Conservation (phyloP, 2,888 invertebrate species). For the Stratiomys singularior region DNA sequence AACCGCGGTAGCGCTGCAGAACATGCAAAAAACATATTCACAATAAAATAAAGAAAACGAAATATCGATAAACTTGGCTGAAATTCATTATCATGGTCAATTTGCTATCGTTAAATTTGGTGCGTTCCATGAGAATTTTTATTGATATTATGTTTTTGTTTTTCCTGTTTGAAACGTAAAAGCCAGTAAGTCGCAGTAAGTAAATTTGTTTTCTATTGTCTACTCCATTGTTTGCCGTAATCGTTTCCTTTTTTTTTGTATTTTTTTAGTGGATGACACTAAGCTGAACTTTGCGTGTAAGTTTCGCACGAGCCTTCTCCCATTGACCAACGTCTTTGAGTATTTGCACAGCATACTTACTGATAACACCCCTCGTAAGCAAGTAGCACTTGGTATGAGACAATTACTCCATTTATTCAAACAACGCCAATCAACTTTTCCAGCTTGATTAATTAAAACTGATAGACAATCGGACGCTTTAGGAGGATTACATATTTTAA, state of each 20-base stretch:
- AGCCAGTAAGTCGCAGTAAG: no score
- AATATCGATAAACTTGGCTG: not conserved
- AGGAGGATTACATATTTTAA: not conserved
- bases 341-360: no score
- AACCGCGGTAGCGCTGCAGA: not conserved
- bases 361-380: no score
- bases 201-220: no score
- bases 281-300: no score
- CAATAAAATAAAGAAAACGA: not conserved
- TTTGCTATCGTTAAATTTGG: not conserved
- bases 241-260: no score
- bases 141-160: not conserved
- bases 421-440: not conserved
- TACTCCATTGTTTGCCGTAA: no score
- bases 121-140: not conserved
- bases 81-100: slow-evolving; percentile 11
- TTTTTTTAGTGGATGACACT: no score
- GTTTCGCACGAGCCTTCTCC: no score
- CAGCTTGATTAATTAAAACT: not conserved
- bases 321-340: no score
- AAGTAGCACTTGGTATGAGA: not conserved
- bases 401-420: not conserved
- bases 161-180: no score
- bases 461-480: slow-evolving; percentile 8
- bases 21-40: not conserved